These are phyloP conservation scores for Geotrypetes seraphini DNA, from an alignment of 2,797 vertebrate species.

Conservation along the genomic window DNA sequence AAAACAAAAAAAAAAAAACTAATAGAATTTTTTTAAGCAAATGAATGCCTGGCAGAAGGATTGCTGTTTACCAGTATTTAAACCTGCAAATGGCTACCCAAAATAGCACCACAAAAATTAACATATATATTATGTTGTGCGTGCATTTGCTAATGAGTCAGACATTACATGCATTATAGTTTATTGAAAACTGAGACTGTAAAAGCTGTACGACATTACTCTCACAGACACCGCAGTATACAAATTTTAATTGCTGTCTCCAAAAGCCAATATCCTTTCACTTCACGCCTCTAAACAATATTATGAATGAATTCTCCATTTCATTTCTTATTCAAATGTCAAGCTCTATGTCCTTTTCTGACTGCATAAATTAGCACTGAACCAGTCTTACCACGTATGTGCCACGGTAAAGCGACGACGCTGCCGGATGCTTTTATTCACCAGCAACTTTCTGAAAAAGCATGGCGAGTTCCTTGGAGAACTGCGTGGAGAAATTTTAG, in stretches of 20 bases:
- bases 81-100: fast-evolving
- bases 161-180: too few relatives aligned
- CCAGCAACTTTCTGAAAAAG: conserved; percentile 93
- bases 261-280: too few relatives aligned
- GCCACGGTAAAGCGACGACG: conserved; percentile 93
- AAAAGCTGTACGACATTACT: conserved; percentile 1
- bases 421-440: conserved; percentile 93
- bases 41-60: not conserved
- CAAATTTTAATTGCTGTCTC: conserved; percentile 4
- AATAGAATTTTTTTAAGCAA: not conserved
- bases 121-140: too few relatives aligned
- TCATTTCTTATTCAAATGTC: not conserved
- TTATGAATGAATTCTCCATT: not conserved
- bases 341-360: not conserved
- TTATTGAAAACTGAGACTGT: not conserved
- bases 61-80: not conserved
- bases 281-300: not conserved
- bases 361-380: not conserved
- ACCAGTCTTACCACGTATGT: conserved; percentile 87
- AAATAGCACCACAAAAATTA: too few relatives aligned
- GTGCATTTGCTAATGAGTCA: too few relatives aligned
- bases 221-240: not conserved
- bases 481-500: conserved; percentile 89
- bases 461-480: conserved; percentile 79
- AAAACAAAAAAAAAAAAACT: too few relatives aligned